Base-by-base conservation (phyloP, 2,888 invertebrate genomes). In the Dysmachus trigonus region DNA sequence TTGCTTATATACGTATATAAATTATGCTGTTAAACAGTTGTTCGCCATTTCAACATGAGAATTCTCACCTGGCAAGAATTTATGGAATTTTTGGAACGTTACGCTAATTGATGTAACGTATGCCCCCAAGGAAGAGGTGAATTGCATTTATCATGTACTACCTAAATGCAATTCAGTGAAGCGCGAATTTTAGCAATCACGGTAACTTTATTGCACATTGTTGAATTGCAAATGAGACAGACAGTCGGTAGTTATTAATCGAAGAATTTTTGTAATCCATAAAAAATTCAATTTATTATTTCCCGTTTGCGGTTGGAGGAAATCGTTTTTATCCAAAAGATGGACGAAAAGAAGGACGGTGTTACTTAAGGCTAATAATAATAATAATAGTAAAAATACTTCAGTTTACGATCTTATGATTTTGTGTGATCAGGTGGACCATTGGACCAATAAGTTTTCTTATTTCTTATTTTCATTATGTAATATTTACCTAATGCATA, bases 1-100 rank as follows among this genome's bases (percentile, higher is more conserved):
- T 81, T 81, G 53, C 33, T n/a, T n/a, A 33, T 53, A 62, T 53
- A 81, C 33, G 7, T n/a, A 33, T 53, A 62, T 53, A 81, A n/a
- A 18, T 27, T 79, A 31, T 47, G 35, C 79, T 31, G 18, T 35
- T 33, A 35, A 41, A 38, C 18, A 47, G 22, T 77, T 77, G 81
- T 33, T 22, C 8, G 53, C 31, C 53, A 81, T 81, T 81, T 81
- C 53, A 31, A 53, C 22, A 79, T 81, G 81, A 18, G n/a, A 81
- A 81, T 62, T 22, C 62, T 81, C 81, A 51, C 31, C 53, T 62
- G 62, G 35, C 10, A 62, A 31, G 33, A 53, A 81, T 81, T 33
- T 33, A 53, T 31, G 53, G 35, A 31, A 81, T 81, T 41, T 81
- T 38, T 38, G 76, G 38, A 73, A 73, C 73, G 73, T 27, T 35